Conservation (phyloP, 2,797 vertebrate genomes). For the Cacajao melanocephalus region DNA sequence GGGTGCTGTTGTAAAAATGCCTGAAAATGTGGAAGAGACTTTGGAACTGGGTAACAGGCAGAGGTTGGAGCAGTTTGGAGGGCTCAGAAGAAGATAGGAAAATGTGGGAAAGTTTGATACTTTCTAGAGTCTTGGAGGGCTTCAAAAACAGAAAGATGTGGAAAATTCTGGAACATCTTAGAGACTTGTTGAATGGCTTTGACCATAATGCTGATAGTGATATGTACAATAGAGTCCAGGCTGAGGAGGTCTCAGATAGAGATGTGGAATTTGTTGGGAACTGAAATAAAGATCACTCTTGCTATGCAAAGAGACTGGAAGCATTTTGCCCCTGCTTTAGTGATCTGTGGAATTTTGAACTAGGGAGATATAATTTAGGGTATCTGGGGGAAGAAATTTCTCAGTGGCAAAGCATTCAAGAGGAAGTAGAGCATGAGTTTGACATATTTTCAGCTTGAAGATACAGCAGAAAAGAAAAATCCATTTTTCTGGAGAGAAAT, state of each 20-base stretch:
- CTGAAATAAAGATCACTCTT: not conserved
- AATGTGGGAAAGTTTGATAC: too few relatives aligned
- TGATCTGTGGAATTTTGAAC: not conserved
- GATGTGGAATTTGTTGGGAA: not conserved
- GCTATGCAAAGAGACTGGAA: not conserved
- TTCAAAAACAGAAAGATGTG: not conserved
- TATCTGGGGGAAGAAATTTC: not conserved
- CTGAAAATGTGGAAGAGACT: too few relatives aligned
- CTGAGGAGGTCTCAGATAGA: not conserved
- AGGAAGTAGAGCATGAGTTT: not conserved
- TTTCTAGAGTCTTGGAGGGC: not conserved
- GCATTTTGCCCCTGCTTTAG: not conserved
- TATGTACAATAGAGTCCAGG: not conserved
- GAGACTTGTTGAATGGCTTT: not conserved
- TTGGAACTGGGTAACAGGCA: too few relatives aligned
- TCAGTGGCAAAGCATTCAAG: not conserved
- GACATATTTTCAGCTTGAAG: not conserved
- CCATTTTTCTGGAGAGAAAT: not conserved
- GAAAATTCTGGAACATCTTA: not conserved
- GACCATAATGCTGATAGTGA: not conserved
- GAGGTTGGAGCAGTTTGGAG: too few relatives aligned
- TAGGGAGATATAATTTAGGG: not conserved
- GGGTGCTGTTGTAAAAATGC: too few relatives aligned
- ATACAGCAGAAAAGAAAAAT: not conserved
- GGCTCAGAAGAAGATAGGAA: too few relatives aligned